phyloP scores from a whole-genome alignment of 2,888 invertebrate genomes.

The Drosophila bunnanda region DNA sequence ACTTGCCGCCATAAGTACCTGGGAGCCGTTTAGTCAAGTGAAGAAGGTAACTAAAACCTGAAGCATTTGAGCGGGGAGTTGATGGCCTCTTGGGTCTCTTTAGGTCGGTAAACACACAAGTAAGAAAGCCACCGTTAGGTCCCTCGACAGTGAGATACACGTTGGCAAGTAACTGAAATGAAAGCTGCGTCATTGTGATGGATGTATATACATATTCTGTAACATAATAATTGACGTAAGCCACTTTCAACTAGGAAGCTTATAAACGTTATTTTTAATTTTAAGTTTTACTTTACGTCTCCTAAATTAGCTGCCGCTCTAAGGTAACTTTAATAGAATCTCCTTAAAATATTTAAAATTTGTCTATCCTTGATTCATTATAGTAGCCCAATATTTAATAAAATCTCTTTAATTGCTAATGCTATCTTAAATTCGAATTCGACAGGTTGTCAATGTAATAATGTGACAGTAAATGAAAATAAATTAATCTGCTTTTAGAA shows the following conservation, averaged over 20 bases:
- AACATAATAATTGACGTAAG: background rate
- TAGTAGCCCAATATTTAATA: background rate
- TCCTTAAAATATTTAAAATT: background rate
- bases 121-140: conserved; percentile 16
- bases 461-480: conserved; percentile 66
- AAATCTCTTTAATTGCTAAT: background rate
- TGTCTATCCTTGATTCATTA: background rate
- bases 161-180: background rate
- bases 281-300: background rate
- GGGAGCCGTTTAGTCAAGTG: conserved; percentile 33
- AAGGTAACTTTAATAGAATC: background rate
- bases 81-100: conserved; percentile 27
- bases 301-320: background rate
- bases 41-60: conserved; percentile 21
- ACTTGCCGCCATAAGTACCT: conserved; percentile 31
- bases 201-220: background rate
- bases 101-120: conserved; percentile 24
- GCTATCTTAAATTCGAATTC: background rate
- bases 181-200: background rate
- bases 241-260: background rate
- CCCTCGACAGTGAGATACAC: conserved; percentile 3
- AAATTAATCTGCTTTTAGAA: conserved; percentile 59
- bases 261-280: background rate
- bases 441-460: conserved; percentile 15
- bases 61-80: conserved; percentile 23